Percentiles rank a stretch among this genome's conserved stretches.
Evolutionary conservation across 2,888 invertebrate genomes (phyloP).

Genomic region (Melolontha melolontha): DNA sequence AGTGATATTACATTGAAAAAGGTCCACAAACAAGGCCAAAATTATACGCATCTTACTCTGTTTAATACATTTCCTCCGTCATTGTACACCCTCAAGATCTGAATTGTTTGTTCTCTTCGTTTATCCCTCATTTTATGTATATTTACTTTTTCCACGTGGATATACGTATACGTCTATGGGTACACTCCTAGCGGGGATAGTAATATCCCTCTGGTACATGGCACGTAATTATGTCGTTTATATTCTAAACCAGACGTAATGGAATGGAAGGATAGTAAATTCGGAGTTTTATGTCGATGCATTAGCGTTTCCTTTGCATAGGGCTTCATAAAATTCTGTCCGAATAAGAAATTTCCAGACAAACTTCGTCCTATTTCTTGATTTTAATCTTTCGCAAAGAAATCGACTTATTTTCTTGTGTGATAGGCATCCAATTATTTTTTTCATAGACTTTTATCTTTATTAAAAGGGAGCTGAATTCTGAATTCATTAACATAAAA

Average conservation of each 20-base stretch:
- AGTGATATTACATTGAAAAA: no score
- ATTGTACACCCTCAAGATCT: not conserved
- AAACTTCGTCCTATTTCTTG: no score
- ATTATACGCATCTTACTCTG: not conserved
- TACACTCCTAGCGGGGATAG: not conserved
- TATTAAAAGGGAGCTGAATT: no score
- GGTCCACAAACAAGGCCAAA: no score
- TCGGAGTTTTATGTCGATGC: not conserved
- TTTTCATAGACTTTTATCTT: no score
- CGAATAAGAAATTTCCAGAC: no score
- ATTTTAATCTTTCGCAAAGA: no score
- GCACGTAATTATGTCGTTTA: conserved; percentile 7
- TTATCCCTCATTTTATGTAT: conserved; percentile 2
- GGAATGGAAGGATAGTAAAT: conserved; percentile 4
- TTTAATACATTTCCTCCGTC: not conserved
- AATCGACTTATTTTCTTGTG: no score
- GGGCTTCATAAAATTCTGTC: not conserved
- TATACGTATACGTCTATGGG: not conserved
- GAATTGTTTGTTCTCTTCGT: conserved; percentile 3
- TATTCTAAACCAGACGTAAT: not conserved
- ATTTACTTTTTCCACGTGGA: not conserved
- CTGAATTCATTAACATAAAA: no score
- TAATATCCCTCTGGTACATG: not conserved
- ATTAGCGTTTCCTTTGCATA: not conserved
- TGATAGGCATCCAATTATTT: no score